These are phyloP conservation scores for Agriopis leucophaearia DNA, from an alignment of 2,888 invertebrate species.

Conservation along the genomic window DNA sequence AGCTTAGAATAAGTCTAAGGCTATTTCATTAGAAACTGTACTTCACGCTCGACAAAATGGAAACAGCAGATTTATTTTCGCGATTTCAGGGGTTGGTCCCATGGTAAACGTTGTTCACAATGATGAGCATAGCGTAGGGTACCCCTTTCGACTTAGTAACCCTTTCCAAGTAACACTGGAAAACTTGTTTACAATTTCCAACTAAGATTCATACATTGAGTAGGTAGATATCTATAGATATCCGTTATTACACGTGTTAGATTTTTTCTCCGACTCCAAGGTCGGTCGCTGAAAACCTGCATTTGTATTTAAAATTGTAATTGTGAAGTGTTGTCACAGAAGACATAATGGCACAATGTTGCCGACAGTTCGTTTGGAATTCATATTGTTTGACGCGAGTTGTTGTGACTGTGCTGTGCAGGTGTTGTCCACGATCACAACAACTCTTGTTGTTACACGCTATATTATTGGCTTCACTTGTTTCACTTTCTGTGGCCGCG, in stretches of 20 bases:
- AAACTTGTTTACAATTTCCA: constrained; percentile 28
- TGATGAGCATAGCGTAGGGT: no score
- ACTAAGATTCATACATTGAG: neutral
- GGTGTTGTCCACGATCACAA: neutral
- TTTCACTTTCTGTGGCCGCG: no score
- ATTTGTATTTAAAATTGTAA: constrained; percentile 30
- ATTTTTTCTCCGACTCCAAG: constrained; percentile 24
- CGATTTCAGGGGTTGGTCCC: no score
- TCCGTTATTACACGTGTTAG: constrained; percentile 10
- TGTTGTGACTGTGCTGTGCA: constrained; percentile 2
- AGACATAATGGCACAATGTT: no score
- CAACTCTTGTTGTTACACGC: neutral
- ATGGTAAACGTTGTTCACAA: no score
- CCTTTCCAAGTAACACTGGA: neutral
- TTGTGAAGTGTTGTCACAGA: neutral
- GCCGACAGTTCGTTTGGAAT: constrained; percentile 10
- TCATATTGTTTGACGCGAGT: constrained; percentile 9
- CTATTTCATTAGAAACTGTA: no score
- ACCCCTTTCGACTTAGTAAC: no score
- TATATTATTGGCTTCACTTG: no score
- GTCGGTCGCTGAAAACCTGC: constrained; percentile 32
- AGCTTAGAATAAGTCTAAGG: no score
- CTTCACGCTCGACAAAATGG: no score
- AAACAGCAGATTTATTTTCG: no score
- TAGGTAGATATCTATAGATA: neutral